These are phyloP conservation scores for Onthophagus taurus DNA, from an alignment of 1,140 invertebrate species.

Conservation along the genomic window DNA sequence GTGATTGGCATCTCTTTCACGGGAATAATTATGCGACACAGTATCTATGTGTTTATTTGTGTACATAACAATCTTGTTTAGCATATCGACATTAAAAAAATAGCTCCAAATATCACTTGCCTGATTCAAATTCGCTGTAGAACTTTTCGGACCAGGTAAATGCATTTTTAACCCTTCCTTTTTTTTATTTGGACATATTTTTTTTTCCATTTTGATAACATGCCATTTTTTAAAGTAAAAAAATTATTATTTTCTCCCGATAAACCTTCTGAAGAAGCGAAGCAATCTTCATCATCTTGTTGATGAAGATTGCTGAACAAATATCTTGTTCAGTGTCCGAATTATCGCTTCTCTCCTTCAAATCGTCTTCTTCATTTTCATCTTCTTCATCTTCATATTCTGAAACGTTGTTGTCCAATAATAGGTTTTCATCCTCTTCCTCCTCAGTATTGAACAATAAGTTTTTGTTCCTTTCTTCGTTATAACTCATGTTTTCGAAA, in stretches of 20 bases:
- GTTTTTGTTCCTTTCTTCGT: too few relatives aligned
- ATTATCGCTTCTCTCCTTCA: not conserved
- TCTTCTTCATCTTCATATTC: not conserved
- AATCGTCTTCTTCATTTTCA: not conserved
- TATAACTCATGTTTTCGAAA: too few relatives aligned
- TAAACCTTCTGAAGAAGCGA: not conserved
- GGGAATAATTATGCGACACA: not conserved
- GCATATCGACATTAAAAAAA: not conserved
- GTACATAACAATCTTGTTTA: not conserved
- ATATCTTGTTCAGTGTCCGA: not conserved
- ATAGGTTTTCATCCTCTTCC: too few relatives aligned
- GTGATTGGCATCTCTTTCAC: conserved; percentile 1
- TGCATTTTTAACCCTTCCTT: not conserved
- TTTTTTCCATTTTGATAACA: not conserved
- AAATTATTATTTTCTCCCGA: not conserved
- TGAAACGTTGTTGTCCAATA: too few relatives aligned
- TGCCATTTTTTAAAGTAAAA: not conserved
- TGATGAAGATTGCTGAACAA: too few relatives aligned
- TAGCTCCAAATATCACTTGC: conserved; percentile 1
- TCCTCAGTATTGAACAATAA: too few relatives aligned
- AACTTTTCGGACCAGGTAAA: not conserved
- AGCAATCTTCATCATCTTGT: not conserved
- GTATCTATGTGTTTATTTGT: conserved; percentile 4
- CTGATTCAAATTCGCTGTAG: not conserved
- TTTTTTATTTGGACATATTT: not conserved